Percentiles rank a stretch among this genome's conserved stretches.
phyloP scores from a whole-genome alignment of 2,797 vertebrate species.

The Crocidura indochinensis region DNA sequence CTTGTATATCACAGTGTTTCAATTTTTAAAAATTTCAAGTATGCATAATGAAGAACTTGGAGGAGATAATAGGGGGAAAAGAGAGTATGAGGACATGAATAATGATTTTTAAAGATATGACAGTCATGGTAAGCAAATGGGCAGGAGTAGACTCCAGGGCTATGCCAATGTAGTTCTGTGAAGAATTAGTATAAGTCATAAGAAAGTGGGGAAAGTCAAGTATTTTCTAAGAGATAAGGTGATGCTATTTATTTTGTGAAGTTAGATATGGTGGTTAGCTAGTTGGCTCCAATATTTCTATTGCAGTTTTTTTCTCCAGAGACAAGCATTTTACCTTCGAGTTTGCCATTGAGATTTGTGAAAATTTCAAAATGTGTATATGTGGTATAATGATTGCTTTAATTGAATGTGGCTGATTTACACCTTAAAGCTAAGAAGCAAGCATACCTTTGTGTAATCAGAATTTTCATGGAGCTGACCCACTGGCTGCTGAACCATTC shows the following conservation, averaged over 20 bases:
- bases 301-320: conserved; percentile 68
- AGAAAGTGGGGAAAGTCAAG: not conserved
- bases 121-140: not conserved
- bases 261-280: conserved; percentile 41
- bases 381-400: conserved; percentile 37
- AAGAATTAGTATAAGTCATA: not conserved
- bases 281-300: conserved; percentile 53
- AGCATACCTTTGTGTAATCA: conserved; percentile 59
- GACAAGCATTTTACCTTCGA: conserved; percentile 55
- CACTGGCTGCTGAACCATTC: too few relatives aligned
- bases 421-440: conserved; percentile 66
- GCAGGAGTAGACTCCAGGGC: conserved; percentile 15
- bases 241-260: conserved; percentile 49
- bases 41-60: not conserved
- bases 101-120: not conserved
- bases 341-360: conserved; percentile 1
- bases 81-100: not conserved
- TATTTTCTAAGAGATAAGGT: not conserved
- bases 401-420: conserved; percentile 58
- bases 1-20: too few relatives aligned
- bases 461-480: conserved; percentile 66
- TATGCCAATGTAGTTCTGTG: not conserved
- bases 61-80: not conserved
- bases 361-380: conserved; percentile 55
- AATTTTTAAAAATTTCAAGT: too few relatives aligned